These are phyloP conservation scores for Tridacna crocea DNA, from an alignment of 2,888 invertebrate species.

Conservation along the genomic window DNA sequence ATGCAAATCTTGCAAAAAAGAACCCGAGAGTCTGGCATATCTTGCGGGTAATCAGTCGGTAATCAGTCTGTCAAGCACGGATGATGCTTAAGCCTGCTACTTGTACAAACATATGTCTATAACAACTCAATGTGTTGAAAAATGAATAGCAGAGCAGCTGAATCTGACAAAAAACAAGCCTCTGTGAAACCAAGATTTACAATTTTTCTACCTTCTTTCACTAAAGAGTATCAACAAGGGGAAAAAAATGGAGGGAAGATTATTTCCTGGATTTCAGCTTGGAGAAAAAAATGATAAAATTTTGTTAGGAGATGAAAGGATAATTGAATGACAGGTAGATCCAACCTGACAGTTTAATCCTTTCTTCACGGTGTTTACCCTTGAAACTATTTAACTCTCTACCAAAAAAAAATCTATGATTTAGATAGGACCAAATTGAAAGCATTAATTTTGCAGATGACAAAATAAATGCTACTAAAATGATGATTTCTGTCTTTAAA, in stretches of 20 bases:
- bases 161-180: conserved; percentile 22
- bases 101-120: conserved; percentile 54
- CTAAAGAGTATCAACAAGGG: neutral
- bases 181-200: conserved; percentile 10
- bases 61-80: conserved; percentile 38
- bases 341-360: conserved; percentile 17
- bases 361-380: neutral
- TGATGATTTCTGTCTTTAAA: too few relatives aligned
- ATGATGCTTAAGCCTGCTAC: conserved; percentile 33
- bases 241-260: neutral
- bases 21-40: neutral
- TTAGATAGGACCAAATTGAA: too few relatives aligned
- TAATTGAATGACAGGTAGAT: conserved; percentile 23
- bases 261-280: neutral
- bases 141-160: conserved; percentile 53
- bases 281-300: conserved; percentile 15
- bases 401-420: neutral
- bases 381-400: too few relatives aligned
- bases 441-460: too few relatives aligned
- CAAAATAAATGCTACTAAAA: too few relatives aligned
- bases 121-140: conserved; percentile 52
- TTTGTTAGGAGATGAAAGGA: conserved; percentile 21
- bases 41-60: neutral
- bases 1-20: conserved; percentile 7
- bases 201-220: conserved; percentile 3